Conservation (phyloP, 2,888 invertebrate species). For the Platypus cylindrus region DNA sequence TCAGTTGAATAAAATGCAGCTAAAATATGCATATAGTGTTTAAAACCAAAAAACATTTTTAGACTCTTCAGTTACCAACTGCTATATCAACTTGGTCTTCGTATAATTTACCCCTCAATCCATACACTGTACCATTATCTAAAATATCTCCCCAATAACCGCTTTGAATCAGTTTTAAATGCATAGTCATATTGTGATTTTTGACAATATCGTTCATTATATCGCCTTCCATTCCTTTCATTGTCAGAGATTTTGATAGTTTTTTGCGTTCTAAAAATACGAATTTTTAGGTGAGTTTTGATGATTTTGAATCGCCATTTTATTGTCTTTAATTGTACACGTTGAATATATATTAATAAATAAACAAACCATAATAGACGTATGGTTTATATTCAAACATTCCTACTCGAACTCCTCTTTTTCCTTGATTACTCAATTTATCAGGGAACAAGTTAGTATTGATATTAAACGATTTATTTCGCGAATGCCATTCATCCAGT, state of each 20-base stretch:
- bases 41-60: constrained; percentile 3
- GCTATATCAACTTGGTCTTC: constrained; percentile 49
- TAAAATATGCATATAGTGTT: constrained; percentile 18
- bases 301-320: not conserved
- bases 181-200: constrained; percentile 36
- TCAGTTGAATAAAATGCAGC: constrained; percentile 49
- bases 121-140: constrained; percentile 50
- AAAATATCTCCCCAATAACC: constrained; percentile 54
- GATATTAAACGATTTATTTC: constrained; percentile 17
- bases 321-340: too few relatives aligned
- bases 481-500: constrained; percentile 21
- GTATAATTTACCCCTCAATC: constrained; percentile 48
- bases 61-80: constrained; percentile 33
- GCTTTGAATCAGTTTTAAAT: constrained; percentile 38
- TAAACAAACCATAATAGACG: constrained; percentile 30
- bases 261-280: constrained; percentile 2
- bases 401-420: constrained; percentile 37
- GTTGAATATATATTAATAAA: not conserved
- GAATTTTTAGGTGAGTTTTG: not conserved
- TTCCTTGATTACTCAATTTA: constrained; percentile 30
- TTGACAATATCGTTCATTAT: constrained; percentile 30
- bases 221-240: constrained; percentile 6
- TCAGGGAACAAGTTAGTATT: constrained; percentile 18
- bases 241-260: not conserved
- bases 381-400: constrained; percentile 50